Conservation (phyloP, 2,888 invertebrate species). For the Scaptodrosophila latifasciaeformis region DNA sequence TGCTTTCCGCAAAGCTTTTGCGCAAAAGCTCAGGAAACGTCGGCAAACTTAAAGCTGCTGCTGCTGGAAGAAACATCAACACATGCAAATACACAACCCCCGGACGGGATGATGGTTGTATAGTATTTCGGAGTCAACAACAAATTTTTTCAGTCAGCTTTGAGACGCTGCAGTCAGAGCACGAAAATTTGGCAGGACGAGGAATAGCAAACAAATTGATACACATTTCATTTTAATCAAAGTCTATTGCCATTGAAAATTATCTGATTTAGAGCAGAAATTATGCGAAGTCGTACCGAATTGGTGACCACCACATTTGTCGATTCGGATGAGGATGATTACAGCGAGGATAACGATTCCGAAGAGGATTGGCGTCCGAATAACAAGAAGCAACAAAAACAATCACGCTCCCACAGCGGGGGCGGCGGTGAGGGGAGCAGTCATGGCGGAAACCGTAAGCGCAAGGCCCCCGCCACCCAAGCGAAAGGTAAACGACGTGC, state of each 20-base stretch:
- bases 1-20: constrained; percentile 28
- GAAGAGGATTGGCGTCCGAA: constrained; percentile 75
- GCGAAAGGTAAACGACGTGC: constrained; percentile 59
- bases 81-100: constrained; percentile 25
- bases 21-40: constrained; percentile 23
- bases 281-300: constrained; percentile 75
- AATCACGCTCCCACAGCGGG: constrained; percentile 39
- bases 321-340: constrained; percentile 74
- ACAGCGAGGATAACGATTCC: constrained; percentile 73
- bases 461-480: constrained; percentile 38
- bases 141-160: constrained; percentile 48
- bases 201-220: no score
- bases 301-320: constrained; percentile 74
- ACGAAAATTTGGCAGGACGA: neutral
- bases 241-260: no score
- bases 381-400: constrained; percentile 62
- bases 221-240: no score
- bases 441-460: no score
- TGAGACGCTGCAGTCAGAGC: constrained; percentile 37
- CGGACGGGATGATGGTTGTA: constrained; percentile 9
- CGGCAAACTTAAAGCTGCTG: neutral
- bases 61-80: constrained; percentile 18
- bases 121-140: constrained; percentile 43
- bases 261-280: no score
- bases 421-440: constrained; percentile 42